phyloP scores from a whole-genome alignment of 2,797 vertebrate species.

The Crocidura indochinensis region DNA sequence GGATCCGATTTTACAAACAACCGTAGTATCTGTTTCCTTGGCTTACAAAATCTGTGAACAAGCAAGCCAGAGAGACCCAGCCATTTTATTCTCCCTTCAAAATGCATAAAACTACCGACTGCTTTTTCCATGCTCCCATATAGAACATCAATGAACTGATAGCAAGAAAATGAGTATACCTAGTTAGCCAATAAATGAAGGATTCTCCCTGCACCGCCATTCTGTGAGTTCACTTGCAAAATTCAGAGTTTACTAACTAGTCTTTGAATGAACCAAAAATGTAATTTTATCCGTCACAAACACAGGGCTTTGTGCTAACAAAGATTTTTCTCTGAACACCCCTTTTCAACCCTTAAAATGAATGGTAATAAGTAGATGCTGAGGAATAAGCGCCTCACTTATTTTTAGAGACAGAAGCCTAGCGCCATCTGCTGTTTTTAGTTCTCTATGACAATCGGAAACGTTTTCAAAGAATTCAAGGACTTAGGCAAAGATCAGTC shows the following conservation, averaged over 20 bases:
- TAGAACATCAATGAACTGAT: constrained; percentile 36
- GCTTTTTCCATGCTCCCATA: constrained; percentile 46
- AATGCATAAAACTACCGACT: constrained; percentile 85
- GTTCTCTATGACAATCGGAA: neutral
- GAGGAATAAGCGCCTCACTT: neutral
- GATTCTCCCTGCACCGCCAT: neutral
- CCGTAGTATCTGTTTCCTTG: constrained; percentile 76
- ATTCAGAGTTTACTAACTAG: constrained; percentile 73
- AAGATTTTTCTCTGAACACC: constrained; percentile 89
- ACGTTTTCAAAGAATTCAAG: neutral
- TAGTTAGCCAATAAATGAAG: constrained; percentile 55
- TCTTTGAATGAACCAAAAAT: constrained; percentile 85
- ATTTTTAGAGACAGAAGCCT: constrained; percentile 79
- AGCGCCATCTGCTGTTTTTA: constrained; percentile 89
- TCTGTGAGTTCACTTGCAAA: constrained; percentile 47
- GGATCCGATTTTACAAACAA: constrained; percentile 85
- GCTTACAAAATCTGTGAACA: constrained; percentile 78
- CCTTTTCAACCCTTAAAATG: constrained; percentile 88
- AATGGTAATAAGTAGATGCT: constrained; percentile 86
- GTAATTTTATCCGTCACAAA: constrained; percentile 83
- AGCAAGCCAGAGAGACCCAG: constrained; percentile 77
- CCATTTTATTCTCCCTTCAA: constrained; percentile 84
- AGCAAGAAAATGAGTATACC: constrained; percentile 48
- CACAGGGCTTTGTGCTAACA: constrained; percentile 88
- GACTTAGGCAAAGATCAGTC: constrained; percentile 46